phyloP scores from a whole-genome alignment of 2,888 invertebrate species.

The Ganaspis brasiliensis region DNA sequence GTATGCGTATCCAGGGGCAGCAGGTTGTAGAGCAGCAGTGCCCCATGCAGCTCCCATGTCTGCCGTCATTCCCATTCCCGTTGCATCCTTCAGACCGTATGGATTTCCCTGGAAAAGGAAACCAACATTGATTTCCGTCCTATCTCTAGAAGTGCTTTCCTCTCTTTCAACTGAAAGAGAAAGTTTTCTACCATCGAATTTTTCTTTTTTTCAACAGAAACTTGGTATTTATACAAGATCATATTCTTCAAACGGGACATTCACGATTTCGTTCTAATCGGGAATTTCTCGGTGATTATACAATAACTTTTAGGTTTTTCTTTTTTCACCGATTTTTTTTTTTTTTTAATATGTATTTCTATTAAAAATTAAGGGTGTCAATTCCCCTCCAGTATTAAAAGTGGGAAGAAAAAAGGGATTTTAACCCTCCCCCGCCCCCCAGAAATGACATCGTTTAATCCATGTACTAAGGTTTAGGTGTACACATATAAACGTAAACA shows the following conservation, averaged over 20 bases:
- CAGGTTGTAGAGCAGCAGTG: conserved; percentile 92
- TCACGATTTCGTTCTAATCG: too few relatives aligned
- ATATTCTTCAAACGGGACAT: neutral
- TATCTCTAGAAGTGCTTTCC: conserved; percentile 46
- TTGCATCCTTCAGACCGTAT: conserved; percentile 90
- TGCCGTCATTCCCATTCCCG: conserved; percentile 87
- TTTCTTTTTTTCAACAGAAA: conserved; percentile 9
- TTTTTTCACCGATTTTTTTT: too few relatives aligned
- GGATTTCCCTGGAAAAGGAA: conserved; percentile 91
- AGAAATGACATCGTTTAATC: too few relatives aligned
- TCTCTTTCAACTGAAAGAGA: conserved; percentile 31
- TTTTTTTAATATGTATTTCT: too few relatives aligned
- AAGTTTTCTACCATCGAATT: conserved; percentile 25
- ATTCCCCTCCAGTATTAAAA: too few relatives aligned
- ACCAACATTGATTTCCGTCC: conserved; percentile 63
- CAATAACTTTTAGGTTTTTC: too few relatives aligned
- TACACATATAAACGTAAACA: too few relatives aligned
- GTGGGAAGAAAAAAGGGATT: too few relatives aligned
- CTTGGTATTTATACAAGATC: neutral
- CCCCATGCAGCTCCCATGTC: conserved; percentile 95
- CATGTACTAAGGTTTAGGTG: too few relatives aligned
- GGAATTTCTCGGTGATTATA: too few relatives aligned
- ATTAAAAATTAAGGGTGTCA: too few relatives aligned
- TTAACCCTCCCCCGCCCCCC: too few relatives aligned
- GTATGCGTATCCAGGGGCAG: conserved; percentile 94